phyloP scores from a whole-genome alignment of 2,888 invertebrate genomes.

The Phaedon cochleariae region DNA sequence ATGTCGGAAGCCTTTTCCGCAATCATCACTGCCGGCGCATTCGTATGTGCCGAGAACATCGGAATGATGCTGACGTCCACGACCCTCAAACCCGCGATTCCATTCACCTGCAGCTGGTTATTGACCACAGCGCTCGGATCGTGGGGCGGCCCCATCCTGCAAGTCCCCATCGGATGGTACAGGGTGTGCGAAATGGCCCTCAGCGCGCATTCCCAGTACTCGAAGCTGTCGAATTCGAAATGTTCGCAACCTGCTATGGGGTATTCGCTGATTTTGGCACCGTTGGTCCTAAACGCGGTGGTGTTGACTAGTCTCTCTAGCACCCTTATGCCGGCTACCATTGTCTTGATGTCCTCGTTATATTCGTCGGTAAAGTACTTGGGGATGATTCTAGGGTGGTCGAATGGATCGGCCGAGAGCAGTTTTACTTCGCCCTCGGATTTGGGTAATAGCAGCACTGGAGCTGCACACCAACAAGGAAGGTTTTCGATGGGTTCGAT shows the following conservation, averaged over 20 bases:
- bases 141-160: constrained; percentile 64
- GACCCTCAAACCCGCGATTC: constrained; percentile 69
- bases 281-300: constrained; percentile 65
- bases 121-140: constrained; percentile 67
- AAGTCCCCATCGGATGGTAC: constrained; percentile 65
- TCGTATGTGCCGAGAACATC: constrained; percentile 67
- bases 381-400: constrained; percentile 68
- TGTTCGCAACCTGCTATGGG: constrained; percentile 66
- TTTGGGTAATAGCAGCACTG: constrained; percentile 67
- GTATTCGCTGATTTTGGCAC: constrained; percentile 66
- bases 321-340: constrained; percentile 66
- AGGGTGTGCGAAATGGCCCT: constrained; percentile 69
- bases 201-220: constrained; percentile 73
- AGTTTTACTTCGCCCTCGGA: constrained; percentile 65
- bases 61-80: constrained; percentile 64
- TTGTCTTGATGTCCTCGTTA: constrained; percentile 61
- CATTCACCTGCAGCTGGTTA: constrained; percentile 64
- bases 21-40: constrained; percentile 81
- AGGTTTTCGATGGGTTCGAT: constrained; percentile 60
- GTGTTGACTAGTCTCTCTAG: constrained; percentile 63
- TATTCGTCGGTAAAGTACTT: constrained; percentile 66
- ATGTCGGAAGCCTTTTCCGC: constrained; percentile 80
- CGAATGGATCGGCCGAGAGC: constrained; percentile 64
- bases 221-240: constrained; percentile 66
- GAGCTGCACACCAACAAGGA: constrained; percentile 63